Conservation (phyloP, 2,113 vertebrate species). For the Nerophis lumbriciformis region DNA sequence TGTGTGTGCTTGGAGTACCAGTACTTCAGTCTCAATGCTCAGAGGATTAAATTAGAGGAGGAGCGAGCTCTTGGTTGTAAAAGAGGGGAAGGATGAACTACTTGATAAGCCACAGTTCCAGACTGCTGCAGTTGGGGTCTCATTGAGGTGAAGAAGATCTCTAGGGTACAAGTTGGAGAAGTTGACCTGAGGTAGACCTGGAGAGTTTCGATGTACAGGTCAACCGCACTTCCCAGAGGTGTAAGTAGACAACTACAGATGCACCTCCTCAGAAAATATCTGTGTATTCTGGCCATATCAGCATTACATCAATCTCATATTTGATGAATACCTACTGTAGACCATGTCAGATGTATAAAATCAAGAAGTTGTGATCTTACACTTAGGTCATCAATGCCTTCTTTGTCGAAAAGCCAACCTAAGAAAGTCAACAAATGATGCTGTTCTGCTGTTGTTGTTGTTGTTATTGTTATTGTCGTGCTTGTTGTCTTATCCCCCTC, state of each 20-base stretch:
- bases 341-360: no score
- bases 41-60: constrained; percentile 64
- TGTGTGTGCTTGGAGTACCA: neutral
- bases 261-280: neutral
- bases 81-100: constrained; percentile 29
- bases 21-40: constrained; percentile 48
- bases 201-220: constrained; percentile 33
- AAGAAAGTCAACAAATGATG: no score
- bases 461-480: no score
- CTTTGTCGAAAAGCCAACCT: no score
- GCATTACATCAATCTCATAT: no score
- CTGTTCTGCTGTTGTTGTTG: no score
- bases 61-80: constrained; percentile 30
- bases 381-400: no score
- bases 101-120: constrained; percentile 41
- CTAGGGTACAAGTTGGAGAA: constrained; percentile 19
- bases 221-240: constrained; percentile 51
- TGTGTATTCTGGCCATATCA: neutral
- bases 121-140: constrained; percentile 37
- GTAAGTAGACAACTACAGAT: constrained; percentile 40
- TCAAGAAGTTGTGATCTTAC: no score
- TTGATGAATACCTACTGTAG: no score
- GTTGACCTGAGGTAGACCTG: constrained; percentile 39
- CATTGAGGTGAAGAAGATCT: constrained; percentile 30
- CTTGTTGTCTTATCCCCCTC: no score